phyloP scores from a whole-genome alignment of 2,797 vertebrate species.

The Periparus ater region DNA sequence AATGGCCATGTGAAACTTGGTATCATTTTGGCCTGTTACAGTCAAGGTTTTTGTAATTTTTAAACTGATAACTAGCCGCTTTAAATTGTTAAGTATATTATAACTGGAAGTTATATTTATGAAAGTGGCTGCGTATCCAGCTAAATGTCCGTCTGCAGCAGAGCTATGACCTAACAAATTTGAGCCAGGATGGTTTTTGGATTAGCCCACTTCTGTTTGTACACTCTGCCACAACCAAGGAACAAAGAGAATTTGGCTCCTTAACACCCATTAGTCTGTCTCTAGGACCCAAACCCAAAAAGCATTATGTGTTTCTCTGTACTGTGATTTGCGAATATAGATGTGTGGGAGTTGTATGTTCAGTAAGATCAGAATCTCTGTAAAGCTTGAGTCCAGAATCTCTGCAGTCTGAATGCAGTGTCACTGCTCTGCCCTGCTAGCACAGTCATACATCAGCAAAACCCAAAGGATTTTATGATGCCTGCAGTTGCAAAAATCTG shows the following conservation, averaged over 20 bases:
- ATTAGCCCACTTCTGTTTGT: not conserved
- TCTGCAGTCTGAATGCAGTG: rapidly evolving
- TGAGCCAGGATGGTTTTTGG: not conserved
- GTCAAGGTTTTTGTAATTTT: not conserved
- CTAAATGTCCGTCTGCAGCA: not conserved
- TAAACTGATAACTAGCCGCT: not conserved
- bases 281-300: not conserved
- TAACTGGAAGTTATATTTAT: not conserved
- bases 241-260: not conserved
- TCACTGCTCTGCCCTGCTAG: not conserved
- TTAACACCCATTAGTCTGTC: not conserved
- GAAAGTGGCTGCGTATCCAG: not conserved
- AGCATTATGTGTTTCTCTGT: not conserved
- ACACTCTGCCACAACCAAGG: not conserved
- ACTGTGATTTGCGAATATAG: not conserved
- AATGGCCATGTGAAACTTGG: not conserved
- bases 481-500: not conserved
- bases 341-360: not conserved
- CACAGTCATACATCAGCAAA: not conserved
- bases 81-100: not conserved
- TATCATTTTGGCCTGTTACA: not conserved
- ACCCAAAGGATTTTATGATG: not conserved
- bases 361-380: not conserved
- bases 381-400: not conserved
- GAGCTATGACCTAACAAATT: not conserved